Evolutionary conservation across 2,797 vertebrate species (phyloP).

Genomic region (Sebastes nivosus): DNA sequence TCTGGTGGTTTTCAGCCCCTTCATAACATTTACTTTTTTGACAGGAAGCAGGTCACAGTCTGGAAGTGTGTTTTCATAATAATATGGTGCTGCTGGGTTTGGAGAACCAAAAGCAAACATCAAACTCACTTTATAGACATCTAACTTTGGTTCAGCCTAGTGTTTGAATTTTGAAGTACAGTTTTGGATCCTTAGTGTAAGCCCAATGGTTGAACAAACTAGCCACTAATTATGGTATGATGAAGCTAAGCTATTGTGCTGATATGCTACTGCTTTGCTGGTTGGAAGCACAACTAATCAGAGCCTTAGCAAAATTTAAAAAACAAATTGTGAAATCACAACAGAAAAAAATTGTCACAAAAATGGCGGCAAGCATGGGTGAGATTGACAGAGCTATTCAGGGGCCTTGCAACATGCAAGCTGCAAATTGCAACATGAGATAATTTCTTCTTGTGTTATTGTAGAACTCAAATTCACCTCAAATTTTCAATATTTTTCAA

Average conservation of each 20-base stretch:
- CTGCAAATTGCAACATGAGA: neutral
- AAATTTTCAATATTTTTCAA: neutral
- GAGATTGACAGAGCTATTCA: too few species aligned
- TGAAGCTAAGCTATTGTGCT: neutral
- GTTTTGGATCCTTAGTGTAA: neutral
- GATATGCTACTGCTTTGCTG: neutral
- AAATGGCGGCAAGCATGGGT: too few species aligned
- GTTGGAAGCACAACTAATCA: neutral
- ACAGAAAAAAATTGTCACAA: too few species aligned
- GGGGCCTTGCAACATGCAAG: neutral
- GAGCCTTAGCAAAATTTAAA: neutral
- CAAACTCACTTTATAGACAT: neutral
- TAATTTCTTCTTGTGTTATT: neutral
- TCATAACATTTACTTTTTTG: neutral
- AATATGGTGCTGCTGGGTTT: neutral
- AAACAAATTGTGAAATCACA: neutral
- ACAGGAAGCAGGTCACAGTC: neutral
- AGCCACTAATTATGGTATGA: neutral
- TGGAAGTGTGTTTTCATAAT: neutral
- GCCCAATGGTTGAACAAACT: neutral
- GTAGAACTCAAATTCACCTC: neutral
- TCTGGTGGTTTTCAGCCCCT: neutral
- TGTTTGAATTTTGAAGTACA: neutral
- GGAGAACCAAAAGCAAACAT: neutral
- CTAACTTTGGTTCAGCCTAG: neutral